A percentile compares a stretch with the other conserved stretches of the same genome.
Conservation (phyloP, 2,113 vertebrate species). For the Upupa epops region DNA sequence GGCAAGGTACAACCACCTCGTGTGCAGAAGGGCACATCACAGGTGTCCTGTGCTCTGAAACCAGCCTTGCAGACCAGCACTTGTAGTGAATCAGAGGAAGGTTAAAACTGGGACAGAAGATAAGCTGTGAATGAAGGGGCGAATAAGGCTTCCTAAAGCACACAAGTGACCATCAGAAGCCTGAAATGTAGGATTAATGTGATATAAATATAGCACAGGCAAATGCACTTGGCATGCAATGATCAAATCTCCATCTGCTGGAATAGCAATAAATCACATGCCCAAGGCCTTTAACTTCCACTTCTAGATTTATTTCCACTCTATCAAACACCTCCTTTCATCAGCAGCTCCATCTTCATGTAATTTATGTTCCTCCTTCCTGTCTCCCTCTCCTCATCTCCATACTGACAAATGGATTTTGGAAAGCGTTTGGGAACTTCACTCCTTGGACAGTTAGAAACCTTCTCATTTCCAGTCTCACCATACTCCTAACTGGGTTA, state of each 20-base stretch:
- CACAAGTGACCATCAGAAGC: not conserved
- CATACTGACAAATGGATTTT: conserved; percentile 35
- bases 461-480: conserved; percentile 25
- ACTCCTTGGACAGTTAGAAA: not conserved
- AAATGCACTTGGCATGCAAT: not conserved
- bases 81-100: not conserved
- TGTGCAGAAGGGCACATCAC: not conserved
- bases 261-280: conserved; percentile 38
- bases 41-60: not conserved
- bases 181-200: not conserved
- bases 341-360: conserved; percentile 25
- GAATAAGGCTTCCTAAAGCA: not conserved
- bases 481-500: not conserved
- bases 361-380: conserved; percentile 46
- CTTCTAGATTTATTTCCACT: conserved; percentile 16
- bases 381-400: conserved; percentile 25
- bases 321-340: conserved; percentile 46
- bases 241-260: not conserved
- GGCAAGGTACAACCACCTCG: not conserved
- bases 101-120: not conserved
- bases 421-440: not conserved
- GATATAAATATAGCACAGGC: not conserved
- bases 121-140: not conserved
- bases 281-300: conserved; percentile 53
- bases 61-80: not conserved